phyloP scores from a whole-genome alignment of 1,140 invertebrate species.

The Portunus trituberculatus region DNA sequence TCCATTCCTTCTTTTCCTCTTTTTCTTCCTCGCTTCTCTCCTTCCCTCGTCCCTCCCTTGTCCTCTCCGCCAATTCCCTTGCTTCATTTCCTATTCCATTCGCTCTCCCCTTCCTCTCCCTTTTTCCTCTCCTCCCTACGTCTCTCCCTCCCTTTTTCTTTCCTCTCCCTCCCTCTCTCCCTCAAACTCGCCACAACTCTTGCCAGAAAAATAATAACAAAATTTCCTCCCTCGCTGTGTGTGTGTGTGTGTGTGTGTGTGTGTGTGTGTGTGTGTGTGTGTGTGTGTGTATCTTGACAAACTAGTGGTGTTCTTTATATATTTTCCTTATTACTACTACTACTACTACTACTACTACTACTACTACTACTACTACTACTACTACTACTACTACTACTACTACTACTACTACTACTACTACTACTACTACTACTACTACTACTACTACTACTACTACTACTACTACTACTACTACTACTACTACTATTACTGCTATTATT shows the following conservation, averaged over 20 bases:
- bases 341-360: too few species aligned
- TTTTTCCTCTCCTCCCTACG: background rate
- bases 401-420: background rate
- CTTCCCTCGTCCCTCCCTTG: background rate
- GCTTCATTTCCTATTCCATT: background rate
- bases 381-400: background rate
- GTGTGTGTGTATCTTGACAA: too few species aligned
- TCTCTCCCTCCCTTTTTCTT: conserved; percentile 4
- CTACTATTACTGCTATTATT: background rate
- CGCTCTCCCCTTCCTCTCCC: background rate
- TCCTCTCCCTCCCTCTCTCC: background rate
- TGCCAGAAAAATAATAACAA: too few species aligned
- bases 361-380: conserved; percentile 7
- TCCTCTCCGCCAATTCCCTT: background rate
- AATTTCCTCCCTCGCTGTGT: too few species aligned
- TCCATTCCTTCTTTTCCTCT: background rate
- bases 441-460: conserved; percentile 7
- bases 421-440: conserved; percentile 16
- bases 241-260: too few species aligned
- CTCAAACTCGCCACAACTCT: too few species aligned
- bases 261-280: too few species aligned
- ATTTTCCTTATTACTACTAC: too few species aligned
- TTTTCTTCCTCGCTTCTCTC: too few species aligned
- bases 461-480: background rate
- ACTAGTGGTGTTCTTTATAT: too few species aligned